These are phyloP conservation scores for Nomada fabriciana DNA, from an alignment of 2,888 invertebrate species.

Conservation along the genomic window DNA sequence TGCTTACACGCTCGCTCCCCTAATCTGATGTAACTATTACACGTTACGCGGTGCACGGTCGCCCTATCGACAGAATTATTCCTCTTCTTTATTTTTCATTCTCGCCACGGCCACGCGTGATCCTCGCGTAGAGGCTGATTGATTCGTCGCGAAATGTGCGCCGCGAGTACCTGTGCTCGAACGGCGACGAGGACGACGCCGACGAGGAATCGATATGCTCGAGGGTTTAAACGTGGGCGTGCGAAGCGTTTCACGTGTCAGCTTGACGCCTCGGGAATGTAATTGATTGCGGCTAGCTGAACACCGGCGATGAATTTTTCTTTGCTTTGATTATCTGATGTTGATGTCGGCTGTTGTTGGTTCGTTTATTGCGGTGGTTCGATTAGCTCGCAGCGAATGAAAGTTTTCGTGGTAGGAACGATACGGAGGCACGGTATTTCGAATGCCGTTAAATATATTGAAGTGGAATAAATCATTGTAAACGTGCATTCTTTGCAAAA, in stretches of 20 bases:
- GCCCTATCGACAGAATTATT: constrained; percentile 42
- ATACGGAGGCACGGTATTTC: no score
- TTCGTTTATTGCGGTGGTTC: background rate
- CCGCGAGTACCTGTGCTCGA: no score
- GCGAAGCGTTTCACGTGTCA: background rate
- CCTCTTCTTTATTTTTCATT: background rate
- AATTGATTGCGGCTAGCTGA: background rate
- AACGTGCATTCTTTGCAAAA: no score
- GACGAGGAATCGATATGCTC: background rate
- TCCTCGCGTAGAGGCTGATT: background rate
- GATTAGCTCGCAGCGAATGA: no score
- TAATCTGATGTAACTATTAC: constrained; percentile 82
- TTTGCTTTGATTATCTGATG: background rate
- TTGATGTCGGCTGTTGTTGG: background rate
- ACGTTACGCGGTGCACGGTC: constrained; percentile 73
- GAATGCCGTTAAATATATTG: no score
- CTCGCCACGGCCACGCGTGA: background rate
- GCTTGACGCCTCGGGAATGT: background rate
- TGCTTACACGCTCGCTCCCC: constrained; percentile 74
- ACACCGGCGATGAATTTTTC: background rate
- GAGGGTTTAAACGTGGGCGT: background rate
- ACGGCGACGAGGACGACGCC: background rate
- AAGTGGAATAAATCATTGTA: no score
- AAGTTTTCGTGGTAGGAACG: no score
- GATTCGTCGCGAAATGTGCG: constrained; percentile 21